phyloP scores from a whole-genome alignment of 1,140 invertebrate species.

The Dryas iulia region DNA sequence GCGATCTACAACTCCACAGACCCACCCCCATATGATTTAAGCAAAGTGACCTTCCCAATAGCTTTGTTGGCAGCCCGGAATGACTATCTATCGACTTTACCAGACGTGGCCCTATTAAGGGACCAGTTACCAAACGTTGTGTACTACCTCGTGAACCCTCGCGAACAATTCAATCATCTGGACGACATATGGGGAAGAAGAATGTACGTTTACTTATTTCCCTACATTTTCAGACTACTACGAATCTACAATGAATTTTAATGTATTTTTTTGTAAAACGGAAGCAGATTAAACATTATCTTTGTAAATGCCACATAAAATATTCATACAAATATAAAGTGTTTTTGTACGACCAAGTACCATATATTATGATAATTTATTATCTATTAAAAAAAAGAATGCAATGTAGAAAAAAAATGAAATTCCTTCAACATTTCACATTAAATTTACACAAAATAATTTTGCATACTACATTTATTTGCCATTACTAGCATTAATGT shows the following conservation, averaged over 20 bases:
- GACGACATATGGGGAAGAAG: constrained; percentile 35
- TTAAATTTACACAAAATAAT: too few relatives aligned
- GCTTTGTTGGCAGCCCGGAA: constrained; percentile 67
- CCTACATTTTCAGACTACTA: neutral
- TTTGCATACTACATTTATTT: too few relatives aligned
- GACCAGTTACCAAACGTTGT: constrained; percentile 69
- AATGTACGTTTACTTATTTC: neutral
- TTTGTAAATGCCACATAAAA: neutral
- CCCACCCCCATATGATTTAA: constrained; percentile 80
- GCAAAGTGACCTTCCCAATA: constrained; percentile 78
- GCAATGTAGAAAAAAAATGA: too few relatives aligned
- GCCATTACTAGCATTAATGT: too few relatives aligned
- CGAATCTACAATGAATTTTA: neutral
- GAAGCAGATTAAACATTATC: neutral
- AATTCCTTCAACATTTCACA: too few relatives aligned
- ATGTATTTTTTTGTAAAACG: neutral
- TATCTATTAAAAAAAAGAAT: too few relatives aligned
- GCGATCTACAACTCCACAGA: constrained; percentile 69
- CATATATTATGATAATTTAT: too few relatives aligned
- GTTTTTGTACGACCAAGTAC: too few relatives aligned
- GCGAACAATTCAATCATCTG: constrained; percentile 35
- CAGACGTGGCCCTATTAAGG: constrained; percentile 79
- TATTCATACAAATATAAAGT: neutral
- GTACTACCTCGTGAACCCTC: constrained; percentile 26
- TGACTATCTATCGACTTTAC: constrained; percentile 42